Evolutionary conservation across 2,888 invertebrate genomes (phyloP).

Genomic region (Allacma fusca): DNA sequence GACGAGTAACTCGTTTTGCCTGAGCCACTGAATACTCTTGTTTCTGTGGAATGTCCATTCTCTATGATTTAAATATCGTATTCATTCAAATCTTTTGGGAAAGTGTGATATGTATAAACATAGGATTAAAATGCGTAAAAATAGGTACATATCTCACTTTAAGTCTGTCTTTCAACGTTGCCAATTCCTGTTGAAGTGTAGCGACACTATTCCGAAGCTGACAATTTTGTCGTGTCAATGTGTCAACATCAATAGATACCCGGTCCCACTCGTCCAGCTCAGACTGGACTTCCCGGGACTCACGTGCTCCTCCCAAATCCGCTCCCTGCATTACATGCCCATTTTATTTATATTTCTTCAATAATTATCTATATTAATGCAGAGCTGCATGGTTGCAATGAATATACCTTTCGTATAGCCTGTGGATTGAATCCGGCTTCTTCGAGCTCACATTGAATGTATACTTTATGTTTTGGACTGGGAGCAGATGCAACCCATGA

Average conservation of each 20-base stretch:
- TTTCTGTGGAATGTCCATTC: conserved; percentile 56
- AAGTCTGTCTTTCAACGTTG: conserved; percentile 59
- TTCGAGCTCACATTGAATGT: conserved; percentile 84
- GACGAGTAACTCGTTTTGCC: conserved; percentile 36
- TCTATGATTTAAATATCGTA: conserved; percentile 42
- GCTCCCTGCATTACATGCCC: conserved; percentile 58
- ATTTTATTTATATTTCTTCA: not conserved
- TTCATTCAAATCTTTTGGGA: too few relatives aligned
- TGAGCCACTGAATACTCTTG: conserved; percentile 39
- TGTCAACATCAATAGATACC: conserved; percentile 59
- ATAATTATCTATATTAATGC: not conserved
- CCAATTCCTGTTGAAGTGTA: conserved; percentile 61
- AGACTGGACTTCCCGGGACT: conserved; percentile 57
- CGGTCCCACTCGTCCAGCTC: conserved; percentile 61
- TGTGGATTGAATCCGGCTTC: conserved; percentile 79
- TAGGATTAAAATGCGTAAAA: too few relatives aligned
- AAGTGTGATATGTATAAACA: too few relatives aligned
- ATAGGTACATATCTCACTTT: conserved; percentile 55
- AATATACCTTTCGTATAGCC: conserved; percentile 66
- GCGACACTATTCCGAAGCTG: conserved; percentile 60
- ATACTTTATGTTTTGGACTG: conserved; percentile 77
- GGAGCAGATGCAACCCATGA: conserved; percentile 71
- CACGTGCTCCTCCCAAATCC: conserved; percentile 59
- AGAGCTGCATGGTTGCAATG: not conserved
- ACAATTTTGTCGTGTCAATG: conserved; percentile 59